Conservation (phyloP, 2,113 vertebrate genomes). For the Hiodon tergisus region DNA sequence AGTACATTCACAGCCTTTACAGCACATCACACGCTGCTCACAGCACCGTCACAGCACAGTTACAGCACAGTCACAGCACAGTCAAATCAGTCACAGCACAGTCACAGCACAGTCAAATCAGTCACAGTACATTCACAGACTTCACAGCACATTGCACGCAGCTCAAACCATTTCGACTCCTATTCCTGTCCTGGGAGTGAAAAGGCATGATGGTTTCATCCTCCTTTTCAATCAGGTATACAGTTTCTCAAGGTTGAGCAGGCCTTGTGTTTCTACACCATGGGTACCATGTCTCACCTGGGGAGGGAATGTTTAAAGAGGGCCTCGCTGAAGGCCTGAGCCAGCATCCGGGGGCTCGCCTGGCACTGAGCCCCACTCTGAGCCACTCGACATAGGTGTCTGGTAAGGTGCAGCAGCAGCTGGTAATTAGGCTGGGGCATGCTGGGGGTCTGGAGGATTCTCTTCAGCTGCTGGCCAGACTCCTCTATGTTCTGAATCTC, state of each 20-base stretch:
- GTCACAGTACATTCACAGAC: too few species aligned
- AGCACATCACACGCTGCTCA: background rate
- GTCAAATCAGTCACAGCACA: background rate
- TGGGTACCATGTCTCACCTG: slow-evolving; percentile 55
- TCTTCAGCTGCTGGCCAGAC: slow-evolving; percentile 64
- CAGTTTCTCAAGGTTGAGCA: background rate
- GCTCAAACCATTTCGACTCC: too few species aligned
- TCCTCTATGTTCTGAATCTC: slow-evolving; percentile 66
- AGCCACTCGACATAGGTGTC: slow-evolving; percentile 59
- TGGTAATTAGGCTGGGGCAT: slow-evolving; percentile 63
- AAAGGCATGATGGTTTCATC: background rate
- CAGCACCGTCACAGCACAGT: background rate
- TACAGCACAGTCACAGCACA: background rate
- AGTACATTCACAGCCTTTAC: background rate
- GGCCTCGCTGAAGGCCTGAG: slow-evolving; percentile 57
- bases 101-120: too few species aligned
- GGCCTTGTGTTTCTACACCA: background rate
- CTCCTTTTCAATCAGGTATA: background rate
- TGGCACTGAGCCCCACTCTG: slow-evolving; percentile 47
- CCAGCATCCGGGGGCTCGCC: slow-evolving; percentile 50
- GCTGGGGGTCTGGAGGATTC: slow-evolving; percentile 64
- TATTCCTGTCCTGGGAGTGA: too few species aligned
- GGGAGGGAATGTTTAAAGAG: slow-evolving; percentile 51
- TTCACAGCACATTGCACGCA: too few species aligned
- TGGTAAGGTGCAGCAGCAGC: slow-evolving; percentile 60